phyloP scores from a whole-genome alignment of 2,888 invertebrate genomes.

The Pelosia muscerda region DNA sequence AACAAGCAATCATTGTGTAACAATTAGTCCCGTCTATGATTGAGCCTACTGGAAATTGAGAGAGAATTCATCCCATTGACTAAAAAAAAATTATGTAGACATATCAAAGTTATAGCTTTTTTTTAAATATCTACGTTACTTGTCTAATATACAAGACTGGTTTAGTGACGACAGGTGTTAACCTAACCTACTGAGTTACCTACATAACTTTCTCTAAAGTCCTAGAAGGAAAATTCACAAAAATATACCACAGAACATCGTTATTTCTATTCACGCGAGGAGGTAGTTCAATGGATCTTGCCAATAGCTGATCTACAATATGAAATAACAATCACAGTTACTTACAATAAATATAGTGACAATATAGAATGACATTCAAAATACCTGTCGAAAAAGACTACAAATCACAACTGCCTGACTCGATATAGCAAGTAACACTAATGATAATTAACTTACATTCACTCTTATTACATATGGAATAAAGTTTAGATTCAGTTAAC shows the following conservation, averaged over 20 bases:
- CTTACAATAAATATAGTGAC: slow-evolving; percentile 66
- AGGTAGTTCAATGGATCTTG: slow-evolving; percentile 68
- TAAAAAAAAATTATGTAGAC: slow-evolving; percentile 43
- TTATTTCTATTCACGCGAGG: slow-evolving; percentile 62
- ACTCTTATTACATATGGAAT: slow-evolving; percentile 79
- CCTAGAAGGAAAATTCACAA: slow-evolving; percentile 49
- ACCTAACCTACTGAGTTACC: slow-evolving; percentile 29
- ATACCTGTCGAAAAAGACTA: slow-evolving; percentile 79
- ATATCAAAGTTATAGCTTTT: slow-evolving; percentile 26
- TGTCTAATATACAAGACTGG: slow-evolving; percentile 29
- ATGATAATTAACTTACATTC: slow-evolving; percentile 78
- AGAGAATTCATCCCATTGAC: slow-evolving; percentile 29
- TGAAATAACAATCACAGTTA: slow-evolving; percentile 76
- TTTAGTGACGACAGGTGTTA: slow-evolving; percentile 28
- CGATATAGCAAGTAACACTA: slow-evolving; percentile 70
- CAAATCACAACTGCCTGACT: slow-evolving; percentile 80
- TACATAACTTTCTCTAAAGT: slow-evolving; percentile 48
- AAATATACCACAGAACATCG: slow-evolving; percentile 52
- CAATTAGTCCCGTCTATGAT: slow-evolving; percentile 23
- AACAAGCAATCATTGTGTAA: slow-evolving; percentile 36
- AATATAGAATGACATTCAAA: slow-evolving; percentile 72
- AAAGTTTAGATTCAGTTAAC: slow-evolving; percentile 77
- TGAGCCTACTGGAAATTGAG: slow-evolving; percentile 23
- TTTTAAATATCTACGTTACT: slow-evolving; percentile 21
- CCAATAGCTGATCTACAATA: slow-evolving; percentile 69